Evolutionary conservation across 2,888 invertebrate species (phyloP), one percentile per base, ranked within the genome.

Genomic region (Phanerotoma sp.): DNA sequence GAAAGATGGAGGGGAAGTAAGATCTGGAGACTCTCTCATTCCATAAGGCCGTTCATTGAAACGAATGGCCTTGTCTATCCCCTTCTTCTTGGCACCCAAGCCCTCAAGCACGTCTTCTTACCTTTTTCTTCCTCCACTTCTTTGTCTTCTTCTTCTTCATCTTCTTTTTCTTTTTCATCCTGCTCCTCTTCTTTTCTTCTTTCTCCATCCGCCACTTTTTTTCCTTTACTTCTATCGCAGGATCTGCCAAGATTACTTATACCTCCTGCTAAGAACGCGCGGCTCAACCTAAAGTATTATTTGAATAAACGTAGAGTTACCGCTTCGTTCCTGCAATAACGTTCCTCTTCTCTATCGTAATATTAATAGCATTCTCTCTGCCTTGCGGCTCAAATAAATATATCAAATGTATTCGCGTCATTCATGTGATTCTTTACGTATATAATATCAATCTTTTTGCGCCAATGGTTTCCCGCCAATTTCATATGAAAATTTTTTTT

Each of bases 251-350:
- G 69, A 73, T 72, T 72, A 73, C 71, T 71, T 70, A 72, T 69
- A 53, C 64, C 68, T 59, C 52, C 60, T 60, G 54, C 60, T 57
- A 63, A 69, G 67, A 63, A 69, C 62, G 62, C 64, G 58, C 59
- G 62, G 60, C 62, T 67, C 66, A 60, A 66, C 66, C 71, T 72
- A 71, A 73, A 71, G 71, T 65, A 73, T 75, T 71, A 70, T 74
- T 74, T 74, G 72, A 72, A 73, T 74, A 72, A 74, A 74, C 66
- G 70, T 61, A 61, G 58, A 73, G 70, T 73, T 74, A 74, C 71
- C 63, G 68, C 65, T 58, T 54, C 42, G 60, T 57, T 50, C 50
- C 53, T 28, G 33, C 56, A 46, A 13, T 21, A 16, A 9, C 32
- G 13, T 37, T n/a, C n/a, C 38, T 33, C 45, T 13, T 58, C 49